Conservation (phyloP, 2,113 vertebrate species). For the Ivindomyrus marchei region DNA sequence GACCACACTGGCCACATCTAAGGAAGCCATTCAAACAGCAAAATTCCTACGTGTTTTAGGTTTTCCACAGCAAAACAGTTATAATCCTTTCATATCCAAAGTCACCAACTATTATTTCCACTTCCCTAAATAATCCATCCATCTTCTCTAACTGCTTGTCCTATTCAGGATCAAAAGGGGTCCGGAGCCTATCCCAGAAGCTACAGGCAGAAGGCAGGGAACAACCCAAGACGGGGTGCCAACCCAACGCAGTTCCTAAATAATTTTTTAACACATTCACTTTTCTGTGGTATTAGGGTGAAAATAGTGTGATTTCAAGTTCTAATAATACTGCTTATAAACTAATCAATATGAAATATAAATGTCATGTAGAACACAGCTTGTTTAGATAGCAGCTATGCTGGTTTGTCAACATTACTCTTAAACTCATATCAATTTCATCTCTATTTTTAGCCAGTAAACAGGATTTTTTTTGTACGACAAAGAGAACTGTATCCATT, state of each 20-base stretch:
- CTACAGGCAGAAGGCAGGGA: neutral
- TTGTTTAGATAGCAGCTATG: neutral
- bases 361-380: neutral
- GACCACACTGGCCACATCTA: neutral
- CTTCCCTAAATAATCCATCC: neutral
- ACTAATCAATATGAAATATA: neutral
- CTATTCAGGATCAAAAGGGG: neutral
- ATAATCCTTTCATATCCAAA: neutral
- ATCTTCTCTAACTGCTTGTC: neutral
- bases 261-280: neutral
- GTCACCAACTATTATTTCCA: neutral
- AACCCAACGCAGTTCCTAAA: neutral
- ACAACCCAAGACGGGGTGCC: neutral
- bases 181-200: neutral
- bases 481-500: neutral
- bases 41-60: neutral
- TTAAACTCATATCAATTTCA: neutral
- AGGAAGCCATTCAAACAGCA: neutral
- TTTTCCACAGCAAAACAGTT: neutral
- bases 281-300: neutral
- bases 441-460: neutral
- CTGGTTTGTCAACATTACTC: neutral
- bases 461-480: neutral
- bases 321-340: neutral
- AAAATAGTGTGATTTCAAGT: neutral